Evolutionary conservation across 2,113 vertebrate genomes (phyloP), one percentile per base, ranked within the genome.

Genomic region (Thalassarche chlororhynchos): DNA sequence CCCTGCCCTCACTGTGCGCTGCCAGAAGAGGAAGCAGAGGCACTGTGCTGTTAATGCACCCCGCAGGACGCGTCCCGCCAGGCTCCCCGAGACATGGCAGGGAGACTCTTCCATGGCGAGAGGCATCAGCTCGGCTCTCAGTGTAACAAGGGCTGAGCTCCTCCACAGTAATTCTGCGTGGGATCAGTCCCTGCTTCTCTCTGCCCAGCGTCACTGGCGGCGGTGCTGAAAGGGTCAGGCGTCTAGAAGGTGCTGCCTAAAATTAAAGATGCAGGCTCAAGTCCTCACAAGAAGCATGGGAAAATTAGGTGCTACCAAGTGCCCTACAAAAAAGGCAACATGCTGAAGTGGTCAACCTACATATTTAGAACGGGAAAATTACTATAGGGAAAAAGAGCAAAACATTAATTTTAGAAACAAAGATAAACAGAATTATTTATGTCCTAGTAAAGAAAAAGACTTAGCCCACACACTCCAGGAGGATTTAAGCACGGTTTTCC

Each of bases 1-100:
- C 26, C 25, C 36, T 44, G 70, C 25, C 26, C 62, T 76, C 0
- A 0, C 49, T 77, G 40, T 8, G 32, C 2, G 2, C 9, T 83
- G 58, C 79, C 76, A 93, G 83, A 11, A 31, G 86, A 42, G 38
- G 54, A 68, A 72, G 66, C 90, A 83, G 88, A 75, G 62, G 70
- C 44, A 4, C 28, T 8, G 49, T 2, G 4, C 55, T 76, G 75
- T 32, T 85, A 64, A 64, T 18, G 17, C 26, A 44, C 18, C 64
- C 44, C 2, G 0, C n/a, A 44, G 68, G 18, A 80, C 44, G 3
- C 0, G 0, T 47, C 69, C 79, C 66, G 70, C 42, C 66, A 57
- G 83, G 52, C 14, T 79, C 17, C 46, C 42, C 0, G 0, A 32
- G 38, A 46, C 11, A 2, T 8, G 47, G 17, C 66, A 28, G 38